Percentiles rank a stretch among this genome's conserved stretches.
phyloP scores from a whole-genome alignment of 2,113 vertebrate species.

The Xyrauchen texanus region DNA sequence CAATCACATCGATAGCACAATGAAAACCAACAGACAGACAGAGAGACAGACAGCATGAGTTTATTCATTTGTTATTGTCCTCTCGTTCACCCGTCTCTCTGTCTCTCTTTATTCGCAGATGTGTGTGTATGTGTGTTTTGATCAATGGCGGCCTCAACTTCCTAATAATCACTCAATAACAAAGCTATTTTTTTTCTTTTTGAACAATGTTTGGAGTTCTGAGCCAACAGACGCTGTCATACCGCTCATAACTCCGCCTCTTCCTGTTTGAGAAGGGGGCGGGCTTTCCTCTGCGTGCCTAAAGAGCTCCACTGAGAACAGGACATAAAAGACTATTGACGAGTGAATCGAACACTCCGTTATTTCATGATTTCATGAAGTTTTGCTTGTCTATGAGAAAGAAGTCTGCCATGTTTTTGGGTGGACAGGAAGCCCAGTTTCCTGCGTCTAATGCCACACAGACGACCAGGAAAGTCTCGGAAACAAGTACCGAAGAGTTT shows the following conservation, averaged over 20 bases:
- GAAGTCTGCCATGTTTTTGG: too few relatives aligned
- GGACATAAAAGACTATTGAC: slow-evolving; percentile 28
- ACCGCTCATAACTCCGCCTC: slow-evolving; percentile 46
- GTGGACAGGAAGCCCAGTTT: too few relatives aligned
- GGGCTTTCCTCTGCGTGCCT: slow-evolving; percentile 54
- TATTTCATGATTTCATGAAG: slow-evolving; percentile 4
- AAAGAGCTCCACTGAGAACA: slow-evolving; percentile 48
- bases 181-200: slow-evolving; percentile 38
- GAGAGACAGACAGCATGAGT: slow-evolving; percentile 27
- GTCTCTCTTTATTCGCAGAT: slow-evolving; percentile 36
- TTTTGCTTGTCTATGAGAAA: too few relatives aligned
- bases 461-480: too few relatives aligned
- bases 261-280: slow-evolving; percentile 30
- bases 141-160: slow-evolving; percentile 43
- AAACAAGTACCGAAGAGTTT: too few relatives aligned
- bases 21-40: not conserved
- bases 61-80: not conserved
- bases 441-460: too few relatives aligned
- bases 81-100: slow-evolving; percentile 22
- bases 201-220: slow-evolving; percentile 48
- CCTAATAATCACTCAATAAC: slow-evolving; percentile 56
- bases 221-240: slow-evolving; percentile 52
- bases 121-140: slow-evolving; percentile 31
- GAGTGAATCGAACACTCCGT: slow-evolving; percentile 30
- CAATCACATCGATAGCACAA: slow-evolving; percentile 44